Percentiles rank a stretch among this genome's conserved stretches.
These are phyloP conservation scores for Ceratosolen fusciceps DNA, from an alignment of 1,140 invertebrate species.

Conservation along the genomic window DNA sequence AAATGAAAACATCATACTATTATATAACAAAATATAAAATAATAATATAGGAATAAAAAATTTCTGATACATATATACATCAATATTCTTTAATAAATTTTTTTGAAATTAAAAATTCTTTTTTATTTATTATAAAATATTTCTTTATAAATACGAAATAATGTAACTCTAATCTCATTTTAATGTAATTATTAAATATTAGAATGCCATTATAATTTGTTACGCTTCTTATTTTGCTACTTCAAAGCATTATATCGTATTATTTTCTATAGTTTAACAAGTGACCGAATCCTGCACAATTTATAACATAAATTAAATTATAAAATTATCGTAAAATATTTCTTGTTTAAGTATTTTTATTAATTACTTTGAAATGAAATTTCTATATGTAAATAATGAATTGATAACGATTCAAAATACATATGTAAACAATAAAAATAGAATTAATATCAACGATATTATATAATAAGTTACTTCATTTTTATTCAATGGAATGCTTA, in stretches of 20 bases:
- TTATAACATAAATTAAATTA: not conserved
- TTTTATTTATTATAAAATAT: too few species aligned
- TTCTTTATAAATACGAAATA: too few species aligned
- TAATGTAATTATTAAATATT: not conserved
- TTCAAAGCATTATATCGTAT: not conserved
- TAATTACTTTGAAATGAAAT: not conserved
- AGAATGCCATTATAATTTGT: not conserved
- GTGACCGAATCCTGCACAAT: not conserved
- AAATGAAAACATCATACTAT: too few species aligned
- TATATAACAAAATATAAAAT: too few species aligned
- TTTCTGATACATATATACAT: too few species aligned
- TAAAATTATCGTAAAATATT: too few species aligned
- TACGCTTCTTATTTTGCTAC: not conserved
- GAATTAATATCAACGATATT: too few species aligned
- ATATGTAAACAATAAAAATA: too few species aligned
- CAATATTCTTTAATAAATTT: too few species aligned
- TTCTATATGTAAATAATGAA: not conserved
- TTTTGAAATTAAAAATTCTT: too few species aligned
- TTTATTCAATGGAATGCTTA: not conserved
- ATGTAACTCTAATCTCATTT: not conserved
- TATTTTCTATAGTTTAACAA: not conserved
- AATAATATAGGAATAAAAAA: too few species aligned
- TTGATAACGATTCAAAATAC: too few species aligned
- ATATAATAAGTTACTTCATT: not conserved
- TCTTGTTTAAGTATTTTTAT: not conserved